Evolutionary conservation across 2,888 invertebrate species (phyloP), one percentile per base, ranked within the genome.

Genomic region (Punctoribates punctum): DNA sequence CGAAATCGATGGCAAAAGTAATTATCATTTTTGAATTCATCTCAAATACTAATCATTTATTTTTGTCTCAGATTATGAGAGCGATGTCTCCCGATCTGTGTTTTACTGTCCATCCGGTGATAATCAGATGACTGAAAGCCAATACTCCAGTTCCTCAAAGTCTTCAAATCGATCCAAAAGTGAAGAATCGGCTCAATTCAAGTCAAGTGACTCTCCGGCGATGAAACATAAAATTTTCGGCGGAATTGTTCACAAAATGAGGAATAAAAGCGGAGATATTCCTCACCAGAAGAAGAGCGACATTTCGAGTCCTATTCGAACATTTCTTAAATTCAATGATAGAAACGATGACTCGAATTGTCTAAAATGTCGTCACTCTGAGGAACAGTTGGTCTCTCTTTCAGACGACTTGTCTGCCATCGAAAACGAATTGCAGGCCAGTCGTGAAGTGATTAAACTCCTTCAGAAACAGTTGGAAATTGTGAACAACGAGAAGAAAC

Each of bases 381-480:
- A 77, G 20, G 79, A 79, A 27, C 79, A 82, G 46, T 67, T 82
- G 20, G 25, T 75, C 15, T 75, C 79, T 9, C 72, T 81, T 25
- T 80, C 80, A 75, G 83, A 84, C 73, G 83, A 84, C 74, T 78
- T 82, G 20, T 78, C 79, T 13, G 79, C 81, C 5, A 78, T 82
- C 8, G 83, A 83, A 73, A 84, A 84, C 77, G 84, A 84, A 79
- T 80, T 84, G 4, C 78, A 81, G 15, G 84, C 84, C 62, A 82
- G 83, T 78, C 80, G 83, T 75, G 84, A 84, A 79, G 83, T 84
- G 48, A 82, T 84, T 34, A 81, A 81, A 60, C 78, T 84, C 15
- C 79, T 84, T 57, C 84, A 84, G 79, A 82, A 82, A 76, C 83
- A 84, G 76, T 78, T 84, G 17, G 83, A 83, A 76, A 77, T 81